These are phyloP conservation scores for Homalodisca vitripennis DNA, from an alignment of 1,140 invertebrate species.

Conservation along the genomic window DNA sequence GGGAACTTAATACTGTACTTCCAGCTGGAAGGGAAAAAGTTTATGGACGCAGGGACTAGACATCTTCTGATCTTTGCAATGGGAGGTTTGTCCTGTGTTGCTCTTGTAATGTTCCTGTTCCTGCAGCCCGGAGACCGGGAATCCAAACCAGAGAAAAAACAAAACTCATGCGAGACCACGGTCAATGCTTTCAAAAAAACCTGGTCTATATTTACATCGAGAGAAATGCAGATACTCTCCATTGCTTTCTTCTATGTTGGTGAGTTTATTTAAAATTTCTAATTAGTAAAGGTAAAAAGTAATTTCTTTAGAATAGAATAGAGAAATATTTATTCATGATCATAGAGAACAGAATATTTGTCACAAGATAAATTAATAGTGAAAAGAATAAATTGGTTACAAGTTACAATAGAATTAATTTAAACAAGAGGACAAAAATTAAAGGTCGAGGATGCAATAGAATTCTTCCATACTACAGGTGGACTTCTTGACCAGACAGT, in stretches of 20 bases:
- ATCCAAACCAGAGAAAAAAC: too few species aligned
- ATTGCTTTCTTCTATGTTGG: slow-evolving; percentile 20
- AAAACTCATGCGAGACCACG: background rate
- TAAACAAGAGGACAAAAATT: too few species aligned
- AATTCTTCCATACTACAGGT: too few species aligned
- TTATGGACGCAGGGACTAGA: slow-evolving; percentile 9
- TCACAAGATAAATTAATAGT: too few species aligned
- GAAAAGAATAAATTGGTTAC: too few species aligned
- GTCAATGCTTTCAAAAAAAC: slow-evolving; percentile 21
- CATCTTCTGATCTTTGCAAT: background rate
- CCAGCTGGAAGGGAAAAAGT: slow-evolving; percentile 16
- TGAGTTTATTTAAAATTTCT: background rate
- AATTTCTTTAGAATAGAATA: too few species aligned
- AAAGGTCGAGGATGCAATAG: too few species aligned
- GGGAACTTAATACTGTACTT: slow-evolving; percentile 17
- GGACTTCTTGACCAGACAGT: too few species aligned
- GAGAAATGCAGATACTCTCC: background rate
- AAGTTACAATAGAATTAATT: too few species aligned
- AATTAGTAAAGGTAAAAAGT: too few species aligned
- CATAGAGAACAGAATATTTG: too few species aligned
- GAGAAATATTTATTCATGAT: too few species aligned
- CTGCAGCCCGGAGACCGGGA: background rate
- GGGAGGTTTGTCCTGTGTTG: background rate
- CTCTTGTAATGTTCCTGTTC: background rate
- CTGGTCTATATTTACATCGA: slow-evolving; percentile 11